Conservation (phyloP, 2,888 invertebrate genomes). For the Troides oblongomaculatus region DNA sequence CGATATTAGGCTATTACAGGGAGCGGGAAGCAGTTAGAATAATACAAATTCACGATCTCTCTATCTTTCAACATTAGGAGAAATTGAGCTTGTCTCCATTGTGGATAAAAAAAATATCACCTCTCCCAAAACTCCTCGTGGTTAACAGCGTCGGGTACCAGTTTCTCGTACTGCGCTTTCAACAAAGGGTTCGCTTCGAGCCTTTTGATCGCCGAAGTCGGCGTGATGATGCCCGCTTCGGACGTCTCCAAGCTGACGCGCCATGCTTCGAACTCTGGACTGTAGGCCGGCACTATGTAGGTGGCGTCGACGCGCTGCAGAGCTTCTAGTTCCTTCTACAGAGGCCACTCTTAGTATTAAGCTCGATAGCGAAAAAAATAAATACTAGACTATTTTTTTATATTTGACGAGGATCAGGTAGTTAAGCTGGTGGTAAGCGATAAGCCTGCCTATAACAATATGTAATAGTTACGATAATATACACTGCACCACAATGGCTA, state of each 20-base stretch:
- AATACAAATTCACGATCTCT: too few species aligned
- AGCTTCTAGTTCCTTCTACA: slow-evolving; percentile 84
- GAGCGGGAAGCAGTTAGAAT: too few species aligned
- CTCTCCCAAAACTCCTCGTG: slow-evolving; percentile 90
- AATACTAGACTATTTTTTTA: too few species aligned
- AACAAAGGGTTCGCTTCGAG: slow-evolving; percentile 70
- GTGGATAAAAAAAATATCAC: slow-evolving; percentile 46
- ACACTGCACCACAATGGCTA: too few species aligned
- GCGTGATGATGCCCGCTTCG: slow-evolving; percentile 45
- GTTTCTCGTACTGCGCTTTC: slow-evolving; percentile 80
- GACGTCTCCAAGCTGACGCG: slow-evolving; percentile 53
- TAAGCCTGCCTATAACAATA: too few species aligned
- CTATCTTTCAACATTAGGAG: too few species aligned
- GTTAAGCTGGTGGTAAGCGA: too few species aligned
- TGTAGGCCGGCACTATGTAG: slow-evolving; percentile 84
- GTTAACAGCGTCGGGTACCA: slow-evolving; percentile 86
- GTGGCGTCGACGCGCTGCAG: slow-evolving; percentile 87
- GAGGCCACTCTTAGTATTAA: neutral
- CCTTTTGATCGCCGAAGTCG: slow-evolving; percentile 46
- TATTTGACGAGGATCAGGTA: too few species aligned
- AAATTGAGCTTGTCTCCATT: too few species aligned
- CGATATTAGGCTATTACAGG: too few species aligned
- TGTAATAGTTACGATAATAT: too few species aligned
- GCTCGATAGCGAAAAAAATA: too few species aligned
- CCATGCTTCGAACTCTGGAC: slow-evolving; percentile 72